phyloP scores from a whole-genome alignment of 2,888 invertebrate genomes.

The Mimachlamys varia region DNA sequence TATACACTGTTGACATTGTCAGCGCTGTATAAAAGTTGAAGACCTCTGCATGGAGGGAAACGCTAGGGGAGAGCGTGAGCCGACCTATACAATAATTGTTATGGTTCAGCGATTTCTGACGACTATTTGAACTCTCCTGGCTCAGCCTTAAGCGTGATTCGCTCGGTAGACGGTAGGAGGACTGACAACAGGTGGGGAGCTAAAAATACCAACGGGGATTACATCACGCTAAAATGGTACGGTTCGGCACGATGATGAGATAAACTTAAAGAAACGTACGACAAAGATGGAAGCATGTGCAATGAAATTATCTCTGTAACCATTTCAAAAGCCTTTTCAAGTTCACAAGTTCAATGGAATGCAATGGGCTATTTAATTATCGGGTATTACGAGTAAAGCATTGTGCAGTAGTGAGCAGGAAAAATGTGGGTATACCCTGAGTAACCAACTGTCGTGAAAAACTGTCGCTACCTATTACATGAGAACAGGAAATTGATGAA shows the following conservation, averaged over 20 bases:
- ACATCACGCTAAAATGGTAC: constrained; percentile 27
- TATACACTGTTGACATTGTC: constrained; percentile 25
- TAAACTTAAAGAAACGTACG: not conserved
- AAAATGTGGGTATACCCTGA: not conserved
- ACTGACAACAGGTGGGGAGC: constrained; percentile 20
- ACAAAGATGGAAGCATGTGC: not conserved
- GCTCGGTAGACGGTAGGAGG: not conserved
- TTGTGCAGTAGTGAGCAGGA: not conserved
- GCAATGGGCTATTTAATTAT: not conserved
- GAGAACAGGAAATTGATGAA: constrained; percentile 33
- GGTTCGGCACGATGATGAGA: not conserved
- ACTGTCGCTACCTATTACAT: not conserved
- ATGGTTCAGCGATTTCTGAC: not conserved
- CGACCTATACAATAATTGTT: not conserved
- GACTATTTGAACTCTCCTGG: not conserved
- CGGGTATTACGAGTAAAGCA: not conserved
- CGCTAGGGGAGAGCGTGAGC: not conserved
- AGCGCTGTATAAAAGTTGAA: constrained; percentile 12
- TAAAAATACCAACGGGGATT: constrained; percentile 21
- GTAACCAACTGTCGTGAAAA: not conserved
- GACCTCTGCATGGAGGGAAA: constrained; percentile 33
- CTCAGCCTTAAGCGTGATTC: constrained; percentile 17
- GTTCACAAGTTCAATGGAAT: not conserved
- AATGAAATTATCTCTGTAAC: not conserved
- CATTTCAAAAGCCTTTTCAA: not conserved